These are phyloP conservation scores for Gila robusta DNA, from an alignment of 2,797 vertebrate species.

Conservation along the genomic window DNA sequence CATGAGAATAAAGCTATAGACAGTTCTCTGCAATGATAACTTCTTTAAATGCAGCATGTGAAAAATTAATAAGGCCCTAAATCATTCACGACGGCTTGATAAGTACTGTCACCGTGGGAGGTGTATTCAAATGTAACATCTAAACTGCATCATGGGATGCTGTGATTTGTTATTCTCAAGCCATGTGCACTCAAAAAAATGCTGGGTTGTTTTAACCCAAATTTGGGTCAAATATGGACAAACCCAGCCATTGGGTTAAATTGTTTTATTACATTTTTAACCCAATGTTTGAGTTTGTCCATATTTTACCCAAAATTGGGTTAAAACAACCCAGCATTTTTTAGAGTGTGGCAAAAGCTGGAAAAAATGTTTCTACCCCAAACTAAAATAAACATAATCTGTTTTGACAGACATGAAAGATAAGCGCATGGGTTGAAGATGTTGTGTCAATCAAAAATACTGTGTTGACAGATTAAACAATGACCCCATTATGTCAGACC, in stretches of 20 bases:
- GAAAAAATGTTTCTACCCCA: background rate
- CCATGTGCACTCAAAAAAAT: too few relatives aligned
- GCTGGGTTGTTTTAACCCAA: too few relatives aligned
- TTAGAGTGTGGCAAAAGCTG: background rate
- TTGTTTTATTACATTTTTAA: too few relatives aligned
- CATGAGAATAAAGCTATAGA: background rate
- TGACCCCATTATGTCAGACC: slow-evolving; percentile 45
- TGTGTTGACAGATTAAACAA: slow-evolving; percentile 45
- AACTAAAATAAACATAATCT: slow-evolving; percentile 19
- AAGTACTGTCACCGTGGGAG: background rate
- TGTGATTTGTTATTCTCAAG: background rate
- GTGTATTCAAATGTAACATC: slow-evolving; percentile 11
- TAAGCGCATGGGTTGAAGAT: slow-evolving; percentile 19
- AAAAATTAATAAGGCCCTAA: slow-evolving; percentile 19
- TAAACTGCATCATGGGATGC: slow-evolving; percentile 10
- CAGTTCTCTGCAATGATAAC: background rate
- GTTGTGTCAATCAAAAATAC: slow-evolving; percentile 19
- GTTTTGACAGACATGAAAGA: slow-evolving; percentile 24
- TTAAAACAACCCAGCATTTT: too few relatives aligned
- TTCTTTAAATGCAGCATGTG: background rate
- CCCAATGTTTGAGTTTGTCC: too few relatives aligned
- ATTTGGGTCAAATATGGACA: too few relatives aligned
- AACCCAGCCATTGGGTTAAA: too few relatives aligned
- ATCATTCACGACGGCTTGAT: background rate
- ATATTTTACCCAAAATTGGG: too few relatives aligned